Evolutionary conservation across 2,888 invertebrate species (phyloP).

Genomic region (Hedya salicella): DNA sequence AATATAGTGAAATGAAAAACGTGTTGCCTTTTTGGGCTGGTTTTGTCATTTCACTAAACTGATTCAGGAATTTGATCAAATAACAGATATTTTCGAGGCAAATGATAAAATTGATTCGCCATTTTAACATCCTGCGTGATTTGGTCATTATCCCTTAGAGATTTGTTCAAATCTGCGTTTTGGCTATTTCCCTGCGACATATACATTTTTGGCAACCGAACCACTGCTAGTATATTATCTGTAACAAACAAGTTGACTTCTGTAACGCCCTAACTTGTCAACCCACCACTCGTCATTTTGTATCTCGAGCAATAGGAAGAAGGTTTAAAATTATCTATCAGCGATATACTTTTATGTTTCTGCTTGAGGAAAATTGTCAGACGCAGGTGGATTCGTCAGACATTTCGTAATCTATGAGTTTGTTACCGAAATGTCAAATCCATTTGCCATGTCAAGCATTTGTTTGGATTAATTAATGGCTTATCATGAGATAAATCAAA

Average conservation of each 20-base stretch:
- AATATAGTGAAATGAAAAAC: too few relatives aligned
- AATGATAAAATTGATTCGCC: too few relatives aligned
- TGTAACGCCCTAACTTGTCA: constrained; percentile 8
- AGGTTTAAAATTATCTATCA: neutral
- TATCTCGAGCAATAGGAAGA: neutral
- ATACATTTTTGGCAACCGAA: neutral
- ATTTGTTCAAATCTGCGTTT: too few relatives aligned
- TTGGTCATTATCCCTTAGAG: too few relatives aligned
- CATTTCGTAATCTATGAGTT: constrained; percentile 50
- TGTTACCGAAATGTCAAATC: constrained; percentile 53
- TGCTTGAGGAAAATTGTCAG: constrained; percentile 45
- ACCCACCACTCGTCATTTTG: neutral
- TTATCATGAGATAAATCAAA: constrained; percentile 20
- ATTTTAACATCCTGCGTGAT: too few relatives aligned
- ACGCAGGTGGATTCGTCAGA: constrained; percentile 50
- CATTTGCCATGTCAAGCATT: constrained; percentile 43
- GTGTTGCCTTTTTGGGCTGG: too few relatives aligned
- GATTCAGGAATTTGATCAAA: too few relatives aligned
- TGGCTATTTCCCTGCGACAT: too few relatives aligned
- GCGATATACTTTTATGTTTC: constrained; percentile 5
- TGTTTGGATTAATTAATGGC: constrained; percentile 39
- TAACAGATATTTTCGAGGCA: too few relatives aligned
- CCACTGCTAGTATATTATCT: constrained; percentile 24
- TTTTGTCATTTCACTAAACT: too few relatives aligned
- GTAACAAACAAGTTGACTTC: constrained; percentile 5